phyloP scores from a whole-genome alignment of 1,140 invertebrate species.

The Venustaconcha ellipsiformis region DNA sequence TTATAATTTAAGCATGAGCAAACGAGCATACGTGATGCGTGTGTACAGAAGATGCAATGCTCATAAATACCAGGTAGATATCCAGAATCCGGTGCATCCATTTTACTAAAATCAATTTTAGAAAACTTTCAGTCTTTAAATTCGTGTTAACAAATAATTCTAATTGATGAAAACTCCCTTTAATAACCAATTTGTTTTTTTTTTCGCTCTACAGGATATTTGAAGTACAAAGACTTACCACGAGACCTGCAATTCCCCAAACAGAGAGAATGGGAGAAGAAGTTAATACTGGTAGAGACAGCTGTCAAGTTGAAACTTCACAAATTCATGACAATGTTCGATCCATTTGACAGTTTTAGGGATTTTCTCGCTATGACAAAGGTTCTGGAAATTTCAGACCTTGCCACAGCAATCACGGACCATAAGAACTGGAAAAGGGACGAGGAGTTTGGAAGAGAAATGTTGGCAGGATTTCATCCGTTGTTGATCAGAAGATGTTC shows the following conservation, averaged over 20 bases:
- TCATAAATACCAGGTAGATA: constrained; percentile 4
- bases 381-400: constrained; percentile 16
- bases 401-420: constrained; percentile 11
- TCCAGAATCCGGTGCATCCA: constrained; percentile 1
- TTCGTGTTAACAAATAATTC: constrained; percentile 9
- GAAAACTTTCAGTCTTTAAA: neutral
- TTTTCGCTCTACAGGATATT: constrained; percentile 4
- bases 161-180: neutral
- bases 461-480: constrained; percentile 20
- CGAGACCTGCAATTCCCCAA: constrained; percentile 11
- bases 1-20: no score
- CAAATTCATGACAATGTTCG: constrained; percentile 17
- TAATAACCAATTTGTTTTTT: neutral
- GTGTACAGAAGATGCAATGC: neutral
- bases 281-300: constrained; percentile 20
- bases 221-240: constrained; percentile 17
- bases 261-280: constrained; percentile 23
- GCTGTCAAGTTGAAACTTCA: constrained; percentile 18
- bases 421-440: constrained; percentile 19
- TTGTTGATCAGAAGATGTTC: constrained; percentile 16
- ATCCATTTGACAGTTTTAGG: constrained; percentile 18
- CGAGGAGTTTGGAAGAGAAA: constrained; percentile 25
- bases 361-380: constrained; percentile 15
- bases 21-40: neutral
- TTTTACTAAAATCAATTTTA: neutral